Conservation (phyloP, 2,113 vertebrate species). For the Nymphicus hollandicus region DNA sequence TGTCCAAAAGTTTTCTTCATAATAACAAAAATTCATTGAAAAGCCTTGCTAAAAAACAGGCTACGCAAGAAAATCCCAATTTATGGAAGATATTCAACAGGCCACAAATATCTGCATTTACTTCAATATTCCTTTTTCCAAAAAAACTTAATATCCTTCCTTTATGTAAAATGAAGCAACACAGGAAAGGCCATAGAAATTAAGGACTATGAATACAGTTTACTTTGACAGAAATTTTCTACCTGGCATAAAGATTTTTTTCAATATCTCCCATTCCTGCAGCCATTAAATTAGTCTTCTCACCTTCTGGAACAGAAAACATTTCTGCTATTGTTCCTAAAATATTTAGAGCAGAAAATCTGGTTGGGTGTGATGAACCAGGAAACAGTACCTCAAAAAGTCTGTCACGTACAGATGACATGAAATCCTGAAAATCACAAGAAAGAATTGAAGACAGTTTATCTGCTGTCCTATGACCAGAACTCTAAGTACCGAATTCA, state of each 20-base stretch:
- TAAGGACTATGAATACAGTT: neutral
- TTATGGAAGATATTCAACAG: neutral
- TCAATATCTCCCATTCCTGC: neutral
- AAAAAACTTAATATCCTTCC: neutral
- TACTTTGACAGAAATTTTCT: neutral
- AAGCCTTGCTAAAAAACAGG: neutral
- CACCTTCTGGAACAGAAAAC: conserved; percentile 75
- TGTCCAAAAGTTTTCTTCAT: neutral
- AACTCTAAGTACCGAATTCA: neutral
- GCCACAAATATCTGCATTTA: neutral
- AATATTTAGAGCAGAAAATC: conserved; percentile 86
- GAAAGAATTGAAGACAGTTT: neutral
- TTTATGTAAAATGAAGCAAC: neutral
- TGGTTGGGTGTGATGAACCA: conserved; percentile 89
- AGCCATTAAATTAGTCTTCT: neutral
- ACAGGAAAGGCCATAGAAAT: neutral
- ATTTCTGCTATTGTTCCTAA: conserved; percentile 84
- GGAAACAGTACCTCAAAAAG: conserved; percentile 87
- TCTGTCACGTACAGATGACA: conserved; percentile 81
- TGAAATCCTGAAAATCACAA: conserved; percentile 79
- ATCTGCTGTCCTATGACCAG: neutral
- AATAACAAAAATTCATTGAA: neutral
- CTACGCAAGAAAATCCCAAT: neutral
- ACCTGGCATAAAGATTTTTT: neutral
- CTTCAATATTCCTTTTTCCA: neutral